Conservation (phyloP, 2,888 invertebrate species). For the Zaprionus bogoriensis region DNA sequence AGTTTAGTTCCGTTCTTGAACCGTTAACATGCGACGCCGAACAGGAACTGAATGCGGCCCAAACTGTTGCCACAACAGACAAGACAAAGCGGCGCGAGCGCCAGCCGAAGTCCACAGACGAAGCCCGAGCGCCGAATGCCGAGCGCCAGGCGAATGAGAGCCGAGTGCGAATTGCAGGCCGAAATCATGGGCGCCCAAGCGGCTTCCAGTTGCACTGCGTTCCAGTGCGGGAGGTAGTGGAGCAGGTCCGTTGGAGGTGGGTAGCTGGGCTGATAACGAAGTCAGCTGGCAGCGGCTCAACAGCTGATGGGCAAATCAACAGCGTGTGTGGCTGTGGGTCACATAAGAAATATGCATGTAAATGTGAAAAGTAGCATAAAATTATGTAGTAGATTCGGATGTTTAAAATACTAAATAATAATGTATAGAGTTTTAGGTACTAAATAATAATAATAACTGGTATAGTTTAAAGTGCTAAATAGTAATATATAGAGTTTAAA, state of each 20-base stretch:
- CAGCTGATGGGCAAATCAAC: slow-evolving; percentile 49
- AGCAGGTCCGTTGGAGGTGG: slow-evolving; percentile 10
- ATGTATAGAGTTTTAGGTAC: too few relatives aligned
- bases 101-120: slow-evolving; percentile 16
- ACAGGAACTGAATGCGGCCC: slow-evolving; percentile 69
- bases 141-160: slow-evolving; percentile 6
- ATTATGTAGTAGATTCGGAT: too few relatives aligned
- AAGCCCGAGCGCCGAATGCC: slow-evolving; percentile 1
- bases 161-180: slow-evolving; percentile 19
- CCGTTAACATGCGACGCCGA: slow-evolving; percentile 67
- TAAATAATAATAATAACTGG: too few relatives aligned
- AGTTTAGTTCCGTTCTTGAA: slow-evolving; percentile 30
- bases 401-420: too few relatives aligned
- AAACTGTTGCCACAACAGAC: slow-evolving; percentile 64
- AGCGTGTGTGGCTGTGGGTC: not conserved
- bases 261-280: slow-evolving; percentile 38
- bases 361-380: too few relatives aligned
- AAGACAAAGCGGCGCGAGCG: slow-evolving; percentile 12
- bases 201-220: slow-evolving; percentile 67
- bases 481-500: too few relatives aligned
- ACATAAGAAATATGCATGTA: not conserved
- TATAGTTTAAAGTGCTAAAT: too few relatives aligned
- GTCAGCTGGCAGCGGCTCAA: slow-evolving; percentile 60
- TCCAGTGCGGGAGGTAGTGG: slow-evolving; percentile 27
- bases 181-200: slow-evolving; percentile 14